Evolutionary conservation across 2,888 invertebrate genomes (phyloP).

Genomic region (Cyclophora albipunctata): DNA sequence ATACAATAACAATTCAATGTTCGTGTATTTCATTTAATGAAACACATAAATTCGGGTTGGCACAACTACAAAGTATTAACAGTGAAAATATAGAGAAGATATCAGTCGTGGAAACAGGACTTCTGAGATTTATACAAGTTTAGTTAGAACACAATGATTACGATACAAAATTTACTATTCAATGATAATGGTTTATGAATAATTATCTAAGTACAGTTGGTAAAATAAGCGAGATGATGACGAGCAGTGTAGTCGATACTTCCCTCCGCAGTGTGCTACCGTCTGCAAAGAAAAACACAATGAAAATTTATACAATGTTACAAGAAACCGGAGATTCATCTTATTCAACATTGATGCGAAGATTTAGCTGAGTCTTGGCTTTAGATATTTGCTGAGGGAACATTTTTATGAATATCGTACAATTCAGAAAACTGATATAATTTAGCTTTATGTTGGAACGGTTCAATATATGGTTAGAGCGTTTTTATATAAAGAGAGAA

Average conservation of each 20-base stretch:
- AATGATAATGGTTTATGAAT: slow-evolving; percentile 7
- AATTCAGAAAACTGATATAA: too few species aligned
- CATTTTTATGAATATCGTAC: too few species aligned
- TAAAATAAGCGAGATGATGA: slow-evolving; percentile 18
- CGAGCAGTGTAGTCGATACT: slow-evolving; percentile 15
- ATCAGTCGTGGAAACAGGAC: slow-evolving; percentile 49
- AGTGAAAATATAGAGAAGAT: slow-evolving; percentile 54
- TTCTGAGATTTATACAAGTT: slow-evolving; percentile 21
- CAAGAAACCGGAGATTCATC: too few species aligned
- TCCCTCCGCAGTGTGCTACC: slow-evolving; percentile 13
- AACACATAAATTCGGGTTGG: slow-evolving; percentile 73
- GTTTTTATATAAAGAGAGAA: too few species aligned
- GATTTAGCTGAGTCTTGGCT: too few species aligned
- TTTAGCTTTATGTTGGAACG: too few species aligned
- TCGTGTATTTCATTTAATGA: slow-evolving; percentile 63
- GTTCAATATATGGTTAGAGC: too few species aligned
- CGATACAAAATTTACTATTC: slow-evolving; percentile 22
- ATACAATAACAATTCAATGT: background rate
- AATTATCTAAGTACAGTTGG: slow-evolving; percentile 21
- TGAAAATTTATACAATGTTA: background rate
- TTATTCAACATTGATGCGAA: too few species aligned
- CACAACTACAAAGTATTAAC: slow-evolving; percentile 67
- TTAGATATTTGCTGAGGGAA: too few species aligned
- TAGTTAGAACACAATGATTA: slow-evolving; percentile 25
- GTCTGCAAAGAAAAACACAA: slow-evolving; percentile 14